Conservation (phyloP, 2,797 vertebrate species). For the Melanotaenia nigrans region DNA sequence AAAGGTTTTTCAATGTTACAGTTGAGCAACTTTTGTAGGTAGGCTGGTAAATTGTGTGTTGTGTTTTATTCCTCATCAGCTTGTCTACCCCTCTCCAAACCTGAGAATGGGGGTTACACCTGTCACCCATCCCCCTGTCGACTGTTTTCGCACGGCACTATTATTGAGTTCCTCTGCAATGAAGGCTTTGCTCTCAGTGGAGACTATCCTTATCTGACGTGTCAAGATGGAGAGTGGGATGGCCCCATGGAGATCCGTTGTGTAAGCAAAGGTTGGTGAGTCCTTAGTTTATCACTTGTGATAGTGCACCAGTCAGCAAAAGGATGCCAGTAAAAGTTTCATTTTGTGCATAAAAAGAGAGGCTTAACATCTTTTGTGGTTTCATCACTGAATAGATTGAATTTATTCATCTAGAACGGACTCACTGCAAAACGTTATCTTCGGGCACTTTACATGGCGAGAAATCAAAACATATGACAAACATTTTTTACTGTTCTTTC, state of each 20-base stretch:
- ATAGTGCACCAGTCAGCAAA: background rate
- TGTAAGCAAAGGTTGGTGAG: constrained; percentile 87
- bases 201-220: constrained; percentile 95
- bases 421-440: background rate
- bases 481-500: background rate
- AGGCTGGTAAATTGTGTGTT: background rate
- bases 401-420: background rate
- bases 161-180: constrained; percentile 94
- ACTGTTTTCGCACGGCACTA: constrained; percentile 88
- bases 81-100: constrained; percentile 89
- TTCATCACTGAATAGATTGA: background rate
- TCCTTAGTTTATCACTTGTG: background rate
- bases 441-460: background rate
- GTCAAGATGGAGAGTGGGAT: constrained; percentile 94
- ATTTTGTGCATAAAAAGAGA: background rate
- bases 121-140: constrained; percentile 93
- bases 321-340: background rate
- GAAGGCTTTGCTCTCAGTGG: constrained; percentile 92
- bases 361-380: background rate
- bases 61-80: constrained; percentile 73
- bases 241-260: constrained; percentile 93
- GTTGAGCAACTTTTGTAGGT: background rate
- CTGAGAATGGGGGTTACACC: constrained; percentile 92
- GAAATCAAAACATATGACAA: too few relatives aligned
- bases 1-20: background rate